A percentile compares a stretch with the other conserved stretches of the same genome.
Conservation (phyloP, 2,113 vertebrate genomes). For the Perognathus longimembris region DNA sequence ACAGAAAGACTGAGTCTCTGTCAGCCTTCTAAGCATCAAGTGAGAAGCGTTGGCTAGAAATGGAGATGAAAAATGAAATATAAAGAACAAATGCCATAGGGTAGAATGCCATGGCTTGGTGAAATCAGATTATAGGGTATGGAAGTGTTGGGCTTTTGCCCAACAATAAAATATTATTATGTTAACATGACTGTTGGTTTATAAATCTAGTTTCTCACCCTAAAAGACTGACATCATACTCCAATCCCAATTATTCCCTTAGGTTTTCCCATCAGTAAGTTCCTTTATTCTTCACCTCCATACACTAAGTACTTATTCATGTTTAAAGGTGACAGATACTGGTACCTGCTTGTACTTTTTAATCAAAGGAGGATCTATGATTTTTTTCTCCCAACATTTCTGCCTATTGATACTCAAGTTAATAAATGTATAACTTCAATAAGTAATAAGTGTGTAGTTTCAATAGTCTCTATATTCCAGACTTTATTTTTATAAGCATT, state of each 20-base stretch:
- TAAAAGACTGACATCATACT: constrained; percentile 9
- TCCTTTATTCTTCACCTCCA: neutral
- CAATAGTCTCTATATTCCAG: neutral
- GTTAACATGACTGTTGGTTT: constrained; percentile 16
- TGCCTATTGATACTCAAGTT: neutral
- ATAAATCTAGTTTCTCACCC: neutral
- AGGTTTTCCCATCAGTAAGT: neutral
- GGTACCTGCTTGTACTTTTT: neutral
- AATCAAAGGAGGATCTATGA: neutral
- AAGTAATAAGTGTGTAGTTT: neutral
- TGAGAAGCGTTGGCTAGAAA: neutral
- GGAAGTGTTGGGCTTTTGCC: neutral
- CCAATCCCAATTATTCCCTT: neutral
- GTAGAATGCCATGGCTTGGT: neutral
- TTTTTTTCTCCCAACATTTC: neutral
- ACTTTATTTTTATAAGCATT: neutral
- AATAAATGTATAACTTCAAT: neutral
- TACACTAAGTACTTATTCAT: neutral
- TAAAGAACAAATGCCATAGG: neutral
- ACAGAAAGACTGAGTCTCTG: neutral
- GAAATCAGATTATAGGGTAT: neutral
- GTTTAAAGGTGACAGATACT: neutral
- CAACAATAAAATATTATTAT: neutral
- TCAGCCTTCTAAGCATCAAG: neutral
- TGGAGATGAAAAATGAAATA: neutral